Evolutionary conservation across 2,888 invertebrate species (phyloP), one percentile per base, ranked within the genome.

Genomic region (Dynastes maya): DNA sequence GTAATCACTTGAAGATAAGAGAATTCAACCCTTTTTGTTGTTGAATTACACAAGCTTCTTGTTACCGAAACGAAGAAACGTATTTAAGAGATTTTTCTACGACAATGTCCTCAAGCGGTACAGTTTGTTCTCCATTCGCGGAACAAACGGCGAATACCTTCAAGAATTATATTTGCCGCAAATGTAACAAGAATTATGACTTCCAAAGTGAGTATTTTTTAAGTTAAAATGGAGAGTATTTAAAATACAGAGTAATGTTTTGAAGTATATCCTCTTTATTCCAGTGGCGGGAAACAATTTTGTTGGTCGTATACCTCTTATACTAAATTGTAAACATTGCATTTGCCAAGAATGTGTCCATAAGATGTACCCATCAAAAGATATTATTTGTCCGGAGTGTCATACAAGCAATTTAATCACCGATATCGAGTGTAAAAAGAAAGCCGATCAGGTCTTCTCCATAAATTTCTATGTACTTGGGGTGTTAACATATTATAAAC

Each of bases 321-420:
- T 94, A 55, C 86, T 95, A 78, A 84, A 89, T 80, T 95, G 95
- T 84, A 92, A 92, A 0, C 95, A 95, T 86, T 90, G 92, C 2
- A 89, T 92, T 83, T 95, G 95, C 83, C 92, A 93, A 82, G 90
- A 89, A 70, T 95, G 95, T 85, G 85, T 92, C 13, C 87, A 85
- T 29, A 77, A 77, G 40, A 77, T 65, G 61, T 74, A 67, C 29
- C n/a, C 63, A 49, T 74, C 71, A 51, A 72, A 72, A 71, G 63
- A 70, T 55, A 70, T 91, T 58, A 87, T 88, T 67, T 92, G 92
- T 84, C 88, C 88, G 81, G 84, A 90, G 77, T 92, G 92, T 85
- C 85, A 88, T 8, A 83, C 86, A 6, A 83, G 87, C 55, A 88
- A 89, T 83, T 82, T 88, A 53, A 70, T 89, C 80, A 51, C 53